phyloP scores from a whole-genome alignment of 2,113 vertebrate genomes.

The Dasyurus viverrinus region DNA sequence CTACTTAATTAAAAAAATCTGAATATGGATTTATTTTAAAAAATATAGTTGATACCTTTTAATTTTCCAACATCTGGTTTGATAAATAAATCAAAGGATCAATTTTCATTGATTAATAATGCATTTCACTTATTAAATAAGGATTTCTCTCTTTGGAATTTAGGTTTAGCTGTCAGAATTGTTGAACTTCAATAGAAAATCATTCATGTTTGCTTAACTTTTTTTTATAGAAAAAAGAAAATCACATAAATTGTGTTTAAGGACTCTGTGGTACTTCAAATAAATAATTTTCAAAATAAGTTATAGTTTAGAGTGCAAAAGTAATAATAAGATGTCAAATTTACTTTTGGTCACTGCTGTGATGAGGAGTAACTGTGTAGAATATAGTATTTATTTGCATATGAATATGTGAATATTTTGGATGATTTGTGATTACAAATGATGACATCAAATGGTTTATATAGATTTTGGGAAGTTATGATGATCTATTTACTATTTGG shows the following conservation, averaged over 20 bases:
- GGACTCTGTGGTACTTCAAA: not conserved
- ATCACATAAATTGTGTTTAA: conserved; percentile 29
- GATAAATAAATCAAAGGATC: conserved; percentile 1
- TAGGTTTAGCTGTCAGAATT: conserved; percentile 13
- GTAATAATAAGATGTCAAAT: not conserved
- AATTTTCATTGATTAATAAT: conserved; percentile 9
- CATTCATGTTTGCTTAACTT: not conserved
- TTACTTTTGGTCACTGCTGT: not conserved
- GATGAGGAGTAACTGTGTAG: not conserved
- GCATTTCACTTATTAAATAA: not conserved
- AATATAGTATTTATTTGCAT: not conserved
- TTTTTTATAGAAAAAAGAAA: not conserved
- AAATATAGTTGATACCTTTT: not conserved
- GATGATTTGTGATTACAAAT: not conserved
- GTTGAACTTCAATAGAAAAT: not conserved
- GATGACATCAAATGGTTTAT: not conserved
- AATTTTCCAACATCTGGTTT: conserved; percentile 2
- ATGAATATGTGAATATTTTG: not conserved
- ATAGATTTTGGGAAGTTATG: not conserved
- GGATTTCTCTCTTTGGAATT: conserved; percentile 12
- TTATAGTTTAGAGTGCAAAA: not conserved
- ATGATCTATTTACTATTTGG: not conserved
- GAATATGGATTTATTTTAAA: conserved; percentile 6
- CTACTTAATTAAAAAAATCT: conserved; percentile 18
- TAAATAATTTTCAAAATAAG: conserved; percentile 3